These are phyloP conservation scores for Drosophila melanica DNA, from an alignment of 1,140 invertebrate genomes.

Conservation along the genomic window DNA sequence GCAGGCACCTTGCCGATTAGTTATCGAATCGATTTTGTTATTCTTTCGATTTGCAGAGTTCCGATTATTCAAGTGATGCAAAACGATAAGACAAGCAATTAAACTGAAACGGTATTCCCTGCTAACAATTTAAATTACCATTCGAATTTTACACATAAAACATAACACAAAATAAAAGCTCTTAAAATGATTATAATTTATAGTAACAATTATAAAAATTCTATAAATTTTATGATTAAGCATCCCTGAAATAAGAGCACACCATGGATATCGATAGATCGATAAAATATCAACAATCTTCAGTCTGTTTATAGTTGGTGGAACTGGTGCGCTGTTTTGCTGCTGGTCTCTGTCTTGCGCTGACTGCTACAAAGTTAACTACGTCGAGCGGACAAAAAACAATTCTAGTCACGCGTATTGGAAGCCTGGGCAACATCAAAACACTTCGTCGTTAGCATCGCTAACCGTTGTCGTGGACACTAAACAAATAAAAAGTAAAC, in stretches of 20 bases:
- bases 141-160: too few species aligned
- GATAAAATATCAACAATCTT: slow-evolving; percentile 26
- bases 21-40: slow-evolving; percentile 12
- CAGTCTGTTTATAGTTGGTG: slow-evolving; percentile 53
- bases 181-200: too few species aligned
- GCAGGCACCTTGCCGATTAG: slow-evolving; percentile 62
- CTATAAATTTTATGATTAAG: too few species aligned
- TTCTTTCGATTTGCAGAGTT: not conserved
- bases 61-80: not conserved
- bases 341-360: not conserved
- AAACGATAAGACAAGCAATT: not conserved
- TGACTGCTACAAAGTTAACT: slow-evolving; percentile 14
- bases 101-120: too few species aligned
- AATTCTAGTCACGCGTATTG: slow-evolving; percentile 70
- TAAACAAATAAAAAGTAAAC: slow-evolving; percentile 32
- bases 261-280: slow-evolving; percentile 10
- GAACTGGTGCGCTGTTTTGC: slow-evolving; percentile 35
- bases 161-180: too few species aligned
- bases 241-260: too few species aligned
- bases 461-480: slow-evolving; percentile 11
- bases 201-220: too few species aligned
- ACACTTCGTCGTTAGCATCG: slow-evolving; percentile 9
- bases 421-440: slow-evolving; percentile 20
- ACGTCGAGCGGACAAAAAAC: slow-evolving; percentile 33
- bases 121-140: too few species aligned